Conservation (phyloP, 2,113 vertebrate genomes). For the Scophthalmus maximus region DNA sequence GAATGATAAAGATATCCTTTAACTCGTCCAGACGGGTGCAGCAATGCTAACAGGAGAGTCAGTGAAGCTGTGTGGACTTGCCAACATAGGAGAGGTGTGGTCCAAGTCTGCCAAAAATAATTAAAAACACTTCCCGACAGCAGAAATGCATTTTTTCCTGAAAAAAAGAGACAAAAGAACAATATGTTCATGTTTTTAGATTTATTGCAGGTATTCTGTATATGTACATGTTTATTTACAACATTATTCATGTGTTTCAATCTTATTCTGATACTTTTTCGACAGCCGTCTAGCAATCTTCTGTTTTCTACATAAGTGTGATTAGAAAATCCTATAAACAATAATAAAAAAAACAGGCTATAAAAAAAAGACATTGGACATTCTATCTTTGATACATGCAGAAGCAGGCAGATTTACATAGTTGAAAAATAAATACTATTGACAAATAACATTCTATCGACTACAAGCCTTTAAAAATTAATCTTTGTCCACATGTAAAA, state of each 20-base stretch:
- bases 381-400: constrained; percentile 70
- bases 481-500: constrained; percentile 64
- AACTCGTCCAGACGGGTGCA: too few relatives aligned
- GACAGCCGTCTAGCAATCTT: constrained; percentile 61
- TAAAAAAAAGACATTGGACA: constrained; percentile 61
- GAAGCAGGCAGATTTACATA: constrained; percentile 68
- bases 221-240: constrained; percentile 85
- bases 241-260: constrained; percentile 67
- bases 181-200: constrained; percentile 49
- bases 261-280: constrained; percentile 50
- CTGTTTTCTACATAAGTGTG: constrained; percentile 66
- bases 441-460: constrained; percentile 77
- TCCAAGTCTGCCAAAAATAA: too few relatives aligned
- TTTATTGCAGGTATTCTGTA: constrained; percentile 81
- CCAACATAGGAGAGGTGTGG: too few relatives aligned
- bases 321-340: constrained; percentile 74
- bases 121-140: too few relatives aligned
- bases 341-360: constrained; percentile 67
- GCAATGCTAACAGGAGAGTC: too few relatives aligned
- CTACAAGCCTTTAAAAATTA: constrained; percentile 66
- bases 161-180: constrained; percentile 17
- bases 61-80: too few relatives aligned
- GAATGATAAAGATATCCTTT: too few relatives aligned
- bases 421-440: constrained; percentile 86
- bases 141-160: background rate